phyloP scores from a whole-genome alignment of 2,888 invertebrate genomes.

The Ormyrus rosae region DNA sequence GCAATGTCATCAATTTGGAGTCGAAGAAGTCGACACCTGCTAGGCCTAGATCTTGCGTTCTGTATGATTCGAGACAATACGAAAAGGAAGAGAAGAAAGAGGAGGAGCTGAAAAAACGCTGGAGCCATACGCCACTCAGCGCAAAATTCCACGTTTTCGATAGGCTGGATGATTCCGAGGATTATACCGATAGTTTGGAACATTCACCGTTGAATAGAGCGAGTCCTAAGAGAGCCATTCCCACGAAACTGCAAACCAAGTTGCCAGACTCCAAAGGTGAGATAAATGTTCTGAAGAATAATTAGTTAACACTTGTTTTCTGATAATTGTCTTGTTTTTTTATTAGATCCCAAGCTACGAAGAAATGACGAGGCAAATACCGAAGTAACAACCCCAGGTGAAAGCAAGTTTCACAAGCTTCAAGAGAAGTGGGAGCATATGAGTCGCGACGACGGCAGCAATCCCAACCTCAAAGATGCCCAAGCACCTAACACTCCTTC shows the following conservation, averaged over 20 bases:
- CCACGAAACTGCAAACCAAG: constrained; percentile 41
- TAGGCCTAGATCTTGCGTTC: constrained; percentile 85
- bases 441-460: constrained; percentile 39
- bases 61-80: constrained; percentile 76
- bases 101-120: constrained; percentile 80
- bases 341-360: constrained; percentile 44
- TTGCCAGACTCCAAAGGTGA: constrained; percentile 43
- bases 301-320: neutral
- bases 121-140: constrained; percentile 82
- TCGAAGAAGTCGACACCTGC: constrained; percentile 61
- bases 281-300: neutral
- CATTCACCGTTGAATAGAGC: constrained; percentile 75
- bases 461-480: constrained; percentile 15
- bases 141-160: constrained; percentile 86
- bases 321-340: neutral
- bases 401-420: constrained; percentile 84
- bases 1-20: constrained; percentile 48
- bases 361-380: constrained; percentile 62
- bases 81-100: constrained; percentile 76
- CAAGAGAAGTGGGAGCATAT: constrained; percentile 88
- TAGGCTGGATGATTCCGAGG: constrained; percentile 82
- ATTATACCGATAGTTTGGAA: constrained; percentile 86
- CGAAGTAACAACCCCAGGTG: constrained; percentile 73
- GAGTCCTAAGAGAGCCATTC: constrained; percentile 45
- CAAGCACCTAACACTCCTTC: constrained; percentile 55